A percentile compares a stretch with the other conserved stretches of the same genome.
These are phyloP conservation scores for Drosophila persimilis DNA, from an alignment of 1,140 invertebrate species.

Conservation along the genomic window DNA sequence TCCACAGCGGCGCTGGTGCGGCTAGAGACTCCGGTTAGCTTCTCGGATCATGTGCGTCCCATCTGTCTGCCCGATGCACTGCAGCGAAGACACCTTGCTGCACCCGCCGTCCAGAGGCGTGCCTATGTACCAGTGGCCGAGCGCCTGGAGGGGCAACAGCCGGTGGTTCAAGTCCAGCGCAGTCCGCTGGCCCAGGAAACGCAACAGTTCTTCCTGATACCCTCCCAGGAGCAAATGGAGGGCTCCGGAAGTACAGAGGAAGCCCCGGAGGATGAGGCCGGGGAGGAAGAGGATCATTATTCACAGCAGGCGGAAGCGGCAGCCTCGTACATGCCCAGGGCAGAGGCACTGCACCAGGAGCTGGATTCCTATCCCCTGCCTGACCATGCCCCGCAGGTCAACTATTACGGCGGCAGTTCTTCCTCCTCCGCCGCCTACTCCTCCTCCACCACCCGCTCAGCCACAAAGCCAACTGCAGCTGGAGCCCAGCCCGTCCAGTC, in stretches of 20 bases:
- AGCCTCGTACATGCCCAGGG: slow-evolving; percentile 70
- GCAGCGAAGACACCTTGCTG: slow-evolving; percentile 61
- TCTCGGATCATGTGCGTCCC: slow-evolving; percentile 92
- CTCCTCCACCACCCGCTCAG: slow-evolving; percentile 9
- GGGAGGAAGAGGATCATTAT: slow-evolving; percentile 4
- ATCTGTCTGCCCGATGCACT: slow-evolving; percentile 88
- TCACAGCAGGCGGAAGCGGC: slow-evolving; percentile 33
- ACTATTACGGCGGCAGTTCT: slow-evolving; percentile 54
- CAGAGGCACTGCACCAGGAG: slow-evolving; percentile 71
- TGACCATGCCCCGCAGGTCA: slow-evolving; percentile 69
- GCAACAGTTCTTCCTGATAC: slow-evolving; percentile 77
- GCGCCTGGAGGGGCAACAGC: slow-evolving; percentile 50
- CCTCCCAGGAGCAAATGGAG: slow-evolving; percentile 48
- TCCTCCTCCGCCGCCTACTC: slow-evolving; percentile 11
- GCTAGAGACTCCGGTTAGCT: slow-evolving; percentile 89
- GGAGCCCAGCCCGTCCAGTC: background rate
- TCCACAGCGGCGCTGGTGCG: slow-evolving; percentile 92
- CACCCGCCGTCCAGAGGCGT: slow-evolving; percentile 56
- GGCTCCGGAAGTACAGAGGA: slow-evolving; percentile 27
- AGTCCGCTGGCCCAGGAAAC: slow-evolving; percentile 66
- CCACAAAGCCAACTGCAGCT: slow-evolving; percentile 20
- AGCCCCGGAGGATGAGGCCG: slow-evolving; percentile 11
- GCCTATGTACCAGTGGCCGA: slow-evolving; percentile 73
- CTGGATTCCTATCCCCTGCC: slow-evolving; percentile 68
- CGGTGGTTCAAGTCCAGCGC: slow-evolving; percentile 3